A percentile compares a stretch with the other conserved stretches of the same genome.
Conservation (phyloP, 2,113 vertebrate genomes). For the Pampusana beccarii region DNA sequence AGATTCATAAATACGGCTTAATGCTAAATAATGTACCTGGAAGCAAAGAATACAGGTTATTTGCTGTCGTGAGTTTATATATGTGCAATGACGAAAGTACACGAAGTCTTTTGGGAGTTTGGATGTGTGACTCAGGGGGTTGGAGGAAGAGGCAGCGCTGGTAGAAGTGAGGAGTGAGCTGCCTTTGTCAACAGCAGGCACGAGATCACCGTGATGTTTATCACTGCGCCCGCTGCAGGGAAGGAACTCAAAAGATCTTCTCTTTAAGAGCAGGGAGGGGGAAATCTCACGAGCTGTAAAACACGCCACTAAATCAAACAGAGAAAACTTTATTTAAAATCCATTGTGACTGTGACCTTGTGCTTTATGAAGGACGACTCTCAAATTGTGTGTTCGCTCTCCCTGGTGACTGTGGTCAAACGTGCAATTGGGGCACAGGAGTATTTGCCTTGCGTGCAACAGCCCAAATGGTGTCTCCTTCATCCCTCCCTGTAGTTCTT, state of each 20-base stretch:
- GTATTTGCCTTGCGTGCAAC: neutral
- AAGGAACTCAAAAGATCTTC: neutral
- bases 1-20: neutral
- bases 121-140: neutral
- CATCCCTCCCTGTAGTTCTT: neutral
- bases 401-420: neutral
- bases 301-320: neutral
- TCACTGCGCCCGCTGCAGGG: neutral
- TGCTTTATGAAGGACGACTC: neutral
- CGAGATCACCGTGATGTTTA: neutral
- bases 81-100: fast-evolving
- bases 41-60: neutral
- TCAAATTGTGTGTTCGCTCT: neutral
- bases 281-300: neutral
- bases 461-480: neutral
- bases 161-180: neutral
- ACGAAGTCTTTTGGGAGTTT: neutral
- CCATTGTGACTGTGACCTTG: neutral
- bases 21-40: neutral
- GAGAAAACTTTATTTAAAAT: neutral
- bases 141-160: neutral
- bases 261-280: neutral
- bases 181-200: neutral
- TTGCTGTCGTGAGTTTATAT: neutral
- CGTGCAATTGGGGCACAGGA: neutral